These are phyloP conservation scores for Heteronetta atricapilla DNA, from an alignment of 2,113 vertebrate species.

Conservation along the genomic window DNA sequence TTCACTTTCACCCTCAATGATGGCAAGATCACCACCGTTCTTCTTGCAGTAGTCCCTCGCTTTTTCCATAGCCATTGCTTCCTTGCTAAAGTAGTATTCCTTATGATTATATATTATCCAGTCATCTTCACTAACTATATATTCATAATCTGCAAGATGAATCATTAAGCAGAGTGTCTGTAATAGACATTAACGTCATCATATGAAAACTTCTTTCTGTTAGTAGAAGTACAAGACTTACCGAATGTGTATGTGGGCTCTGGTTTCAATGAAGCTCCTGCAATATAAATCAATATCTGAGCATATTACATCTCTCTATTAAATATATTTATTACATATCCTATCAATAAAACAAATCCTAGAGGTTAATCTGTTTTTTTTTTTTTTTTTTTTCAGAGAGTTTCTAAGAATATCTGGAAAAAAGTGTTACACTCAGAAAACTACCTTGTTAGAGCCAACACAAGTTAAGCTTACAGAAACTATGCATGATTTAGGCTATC, in stretches of 20 bases:
- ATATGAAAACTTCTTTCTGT: neutral
- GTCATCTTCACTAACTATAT: conserved; percentile 78
- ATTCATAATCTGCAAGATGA: conserved; percentile 74
- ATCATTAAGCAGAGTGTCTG: neutral
- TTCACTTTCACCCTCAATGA: conserved; percentile 85
- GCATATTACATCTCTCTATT: neutral
- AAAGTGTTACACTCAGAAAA: neutral
- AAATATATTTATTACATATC: neutral
- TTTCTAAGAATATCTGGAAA: neutral
- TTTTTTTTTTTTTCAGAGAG: neutral
- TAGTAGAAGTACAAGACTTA: conserved; percentile 31
- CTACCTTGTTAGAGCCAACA: neutral
- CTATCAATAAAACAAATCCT: neutral
- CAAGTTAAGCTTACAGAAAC: neutral
- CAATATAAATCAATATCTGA: conserved; percentile 53
- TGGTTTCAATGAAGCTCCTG: conserved; percentile 83
- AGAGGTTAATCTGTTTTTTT: neutral
- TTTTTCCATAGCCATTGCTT: conserved; percentile 81
- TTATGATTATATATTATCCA: conserved; percentile 87
- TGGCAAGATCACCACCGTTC: conserved; percentile 85
- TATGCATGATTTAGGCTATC: neutral
- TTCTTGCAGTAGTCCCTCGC: conserved; percentile 85
- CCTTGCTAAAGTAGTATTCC: conserved; percentile 88
- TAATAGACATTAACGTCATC: neutral
- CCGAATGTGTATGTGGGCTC: conserved; percentile 75